phyloP scores from a whole-genome alignment of 1,140 invertebrate genomes.

The Dysdera silvatica region DNA sequence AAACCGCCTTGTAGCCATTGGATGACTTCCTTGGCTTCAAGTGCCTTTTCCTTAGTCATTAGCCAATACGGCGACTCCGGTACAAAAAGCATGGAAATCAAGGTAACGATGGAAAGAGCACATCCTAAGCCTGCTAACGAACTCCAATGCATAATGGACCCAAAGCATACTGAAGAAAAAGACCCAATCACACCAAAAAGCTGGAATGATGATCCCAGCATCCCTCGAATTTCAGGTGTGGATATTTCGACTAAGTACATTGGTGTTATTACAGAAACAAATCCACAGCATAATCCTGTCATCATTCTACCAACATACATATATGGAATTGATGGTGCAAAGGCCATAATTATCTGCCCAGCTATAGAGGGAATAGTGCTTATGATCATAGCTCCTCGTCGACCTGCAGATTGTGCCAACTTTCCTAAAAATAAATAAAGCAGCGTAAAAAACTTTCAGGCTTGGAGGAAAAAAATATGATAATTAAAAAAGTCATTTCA shows the following conservation, averaged over 20 bases:
- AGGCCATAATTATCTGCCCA: conserved; percentile 68
- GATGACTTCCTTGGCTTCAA: conserved; percentile 53
- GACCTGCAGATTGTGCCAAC: conserved; percentile 64
- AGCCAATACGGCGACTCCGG: conserved; percentile 77
- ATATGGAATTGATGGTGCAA: conserved; percentile 49
- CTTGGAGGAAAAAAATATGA: not conserved
- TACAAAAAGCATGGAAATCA: conserved; percentile 51
- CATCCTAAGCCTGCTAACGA: conserved; percentile 57
- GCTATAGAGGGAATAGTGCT: conserved; percentile 60
- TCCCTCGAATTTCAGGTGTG: conserved; percentile 68
- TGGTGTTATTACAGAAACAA: conserved; percentile 53
- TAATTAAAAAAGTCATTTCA: not conserved
- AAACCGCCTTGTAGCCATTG: conserved; percentile 14
- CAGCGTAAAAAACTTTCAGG: not conserved
- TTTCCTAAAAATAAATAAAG: conserved; percentile 40
- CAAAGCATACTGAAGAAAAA: conserved; percentile 63
- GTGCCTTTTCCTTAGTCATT: conserved; percentile 60
- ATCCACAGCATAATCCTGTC: conserved; percentile 55
- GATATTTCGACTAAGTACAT: conserved; percentile 87
- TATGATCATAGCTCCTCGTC: conserved; percentile 62
- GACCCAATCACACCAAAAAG: conserved; percentile 69
- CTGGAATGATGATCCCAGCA: conserved; percentile 71
- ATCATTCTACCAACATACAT: conserved; percentile 58
- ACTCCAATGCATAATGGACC: conserved; percentile 60
- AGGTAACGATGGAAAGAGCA: conserved; percentile 54